Conservation (phyloP, 2,113 vertebrate genomes). For the Apteryx owenii region DNA sequence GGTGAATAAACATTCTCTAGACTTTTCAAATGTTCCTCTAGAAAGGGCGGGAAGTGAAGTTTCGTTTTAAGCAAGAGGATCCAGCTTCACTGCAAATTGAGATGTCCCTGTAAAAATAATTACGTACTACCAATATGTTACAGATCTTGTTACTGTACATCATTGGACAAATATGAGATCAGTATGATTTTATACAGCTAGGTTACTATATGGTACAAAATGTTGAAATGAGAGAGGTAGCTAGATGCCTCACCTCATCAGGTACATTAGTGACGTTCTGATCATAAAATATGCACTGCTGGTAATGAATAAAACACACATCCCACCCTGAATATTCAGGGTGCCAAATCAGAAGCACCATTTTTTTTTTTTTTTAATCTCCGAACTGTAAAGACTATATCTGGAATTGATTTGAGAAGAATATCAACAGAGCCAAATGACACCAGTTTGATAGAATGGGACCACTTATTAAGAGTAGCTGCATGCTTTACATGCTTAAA, state of each 20-base stretch:
- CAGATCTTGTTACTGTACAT: background rate
- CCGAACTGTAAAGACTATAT: background rate
- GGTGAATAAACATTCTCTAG: background rate
- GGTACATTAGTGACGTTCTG: background rate
- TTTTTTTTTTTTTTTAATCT: background rate
- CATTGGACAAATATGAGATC: background rate
- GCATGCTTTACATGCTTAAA: background rate
- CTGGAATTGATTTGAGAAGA: background rate
- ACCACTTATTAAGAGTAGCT: background rate
- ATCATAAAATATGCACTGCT: background rate
- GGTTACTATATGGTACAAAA: background rate
- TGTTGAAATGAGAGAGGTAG: background rate
- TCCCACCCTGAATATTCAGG: background rate
- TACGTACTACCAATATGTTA: background rate
- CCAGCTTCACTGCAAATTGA: background rate
- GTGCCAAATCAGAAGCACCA: background rate
- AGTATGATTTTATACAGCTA: background rate
- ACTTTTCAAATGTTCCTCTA: background rate
- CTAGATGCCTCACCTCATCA: background rate
- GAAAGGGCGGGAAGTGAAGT: background rate
- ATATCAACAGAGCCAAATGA: background rate
- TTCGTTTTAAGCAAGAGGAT: background rate
- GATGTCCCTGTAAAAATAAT: slow-evolving; percentile 19
- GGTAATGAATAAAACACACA: background rate
- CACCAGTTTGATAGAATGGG: background rate